Evolutionary conservation across 2,797 vertebrate genomes (phyloP), one percentile per base, ranked within the genome.

Genomic region (Astyanax mexicanus): DNA sequence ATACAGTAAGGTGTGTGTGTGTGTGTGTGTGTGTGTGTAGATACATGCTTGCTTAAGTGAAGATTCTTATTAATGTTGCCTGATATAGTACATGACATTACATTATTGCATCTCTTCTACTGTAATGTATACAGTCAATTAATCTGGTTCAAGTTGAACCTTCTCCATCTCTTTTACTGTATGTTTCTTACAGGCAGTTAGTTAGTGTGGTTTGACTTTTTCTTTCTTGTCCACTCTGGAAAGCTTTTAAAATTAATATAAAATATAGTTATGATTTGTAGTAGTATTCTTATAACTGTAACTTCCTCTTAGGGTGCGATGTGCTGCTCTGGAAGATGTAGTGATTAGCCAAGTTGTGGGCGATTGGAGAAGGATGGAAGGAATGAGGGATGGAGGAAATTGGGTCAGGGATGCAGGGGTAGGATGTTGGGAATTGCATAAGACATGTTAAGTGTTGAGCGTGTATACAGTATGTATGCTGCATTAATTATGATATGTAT

Each of bases 1-100:
- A 84, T 84, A 89, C 87, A 88, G 89, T 89, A 91, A 91, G 90
- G 79, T 60, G 79, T 76, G 84, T 77, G 44, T 78, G 77, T 57
- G 44, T 74, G 71, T 70, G 65, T 77, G 77, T 54, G 47, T 58
- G 23, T 47, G 38, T 70, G 60, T 25, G 13, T 23, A 54, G 76
- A 51, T 81, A 65, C 21, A 77, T 64, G 83, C 75, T 58, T 85
- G n/a, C 72, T 77, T 73, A 69, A 65, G 23, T 17, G 38, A 75
- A 40, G 61, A 44, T 68, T 3, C 23, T 35, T 9, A 3, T 19
- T 49, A 38, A 17, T 45, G 23, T 32, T 49, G 10, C 21, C 3
- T 51, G n/a, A n/a, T 4, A 8, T 11, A 51, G n/a, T 54, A 35
- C 37, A 17, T 23, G 57, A 29, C 21, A 13, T 13, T 4, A 11